Base-by-base conservation (phyloP, 2,797 vertebrate species). In the Acrossocheilus wenchowensis region DNA sequence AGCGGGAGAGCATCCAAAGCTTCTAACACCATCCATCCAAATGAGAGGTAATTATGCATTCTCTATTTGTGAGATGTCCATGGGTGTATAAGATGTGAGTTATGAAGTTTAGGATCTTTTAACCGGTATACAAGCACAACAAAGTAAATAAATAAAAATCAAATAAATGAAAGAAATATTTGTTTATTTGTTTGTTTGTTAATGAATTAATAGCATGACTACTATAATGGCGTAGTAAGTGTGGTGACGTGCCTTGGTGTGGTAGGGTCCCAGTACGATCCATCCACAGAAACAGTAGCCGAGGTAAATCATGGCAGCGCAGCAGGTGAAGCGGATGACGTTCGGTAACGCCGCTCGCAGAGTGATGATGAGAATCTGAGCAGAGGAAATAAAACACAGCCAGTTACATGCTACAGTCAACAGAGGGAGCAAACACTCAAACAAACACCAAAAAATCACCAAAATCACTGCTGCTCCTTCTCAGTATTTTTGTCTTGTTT, bases 211-310 rank as follows among this genome's bases (percentile, higher is more conserved):
- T 5, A 62, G 21, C 17, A 0, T 30, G n/a, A n/a, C 21, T 19
- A 4, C 34, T 9, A 2, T 11, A 3, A 2, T 1, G 5, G 39
- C 2, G 41, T 41, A 39, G n/a, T 30, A 26, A 9, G 43, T 9
- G 57, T 21, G 8, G 23, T 12, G 1, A 2, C 79, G 89, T 87
- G 95, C 97, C 96, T 99, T 99, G 86, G 96, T 96, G 0, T 99
- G 98, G 91, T 99, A 98, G 0, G 98, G 98, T 0, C 98, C 98
- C 39, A 99, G 87, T 2, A 99, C 98, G 0, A 99, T 97, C 98
- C 98, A 99, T 21, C 98, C 98, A 0, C 98, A 99, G 90, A 99
- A 97, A 89, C 97, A 98, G 90, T 98, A 99, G 83, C 98, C 97
- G 88, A 99, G 90, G 90, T 99, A 99, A 89, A 99, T 97, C 52